A percentile compares a stretch with the other conserved stretches of the same genome.
Conservation (phyloP, 2,797 vertebrate species). For the Cacajao melanocephalus region DNA sequence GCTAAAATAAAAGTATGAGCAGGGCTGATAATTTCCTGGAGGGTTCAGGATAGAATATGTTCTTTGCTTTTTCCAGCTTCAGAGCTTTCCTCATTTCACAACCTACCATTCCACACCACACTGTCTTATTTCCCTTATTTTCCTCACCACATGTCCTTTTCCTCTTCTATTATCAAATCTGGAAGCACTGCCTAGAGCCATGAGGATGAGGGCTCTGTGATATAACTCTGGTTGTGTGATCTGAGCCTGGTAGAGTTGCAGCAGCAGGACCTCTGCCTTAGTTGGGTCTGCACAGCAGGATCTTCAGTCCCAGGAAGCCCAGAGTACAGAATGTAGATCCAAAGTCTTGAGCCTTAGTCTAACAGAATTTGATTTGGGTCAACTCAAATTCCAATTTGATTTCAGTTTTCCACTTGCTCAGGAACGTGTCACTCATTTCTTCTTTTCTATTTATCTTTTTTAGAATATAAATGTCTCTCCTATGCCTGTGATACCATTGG, state of each 20-base stretch:
- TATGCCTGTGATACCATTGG: not conserved
- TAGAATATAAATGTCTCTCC: not conserved
- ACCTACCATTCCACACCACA: not conserved
- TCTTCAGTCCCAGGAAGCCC: not conserved
- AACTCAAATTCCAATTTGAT: no score
- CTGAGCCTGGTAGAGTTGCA: no score
- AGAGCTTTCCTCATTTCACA: not conserved
- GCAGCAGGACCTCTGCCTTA: not conserved
- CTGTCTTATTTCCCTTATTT: not conserved
- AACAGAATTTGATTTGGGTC: not conserved
- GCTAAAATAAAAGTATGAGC: not conserved
- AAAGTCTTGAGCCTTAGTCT: not conserved
- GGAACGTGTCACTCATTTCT: not conserved
- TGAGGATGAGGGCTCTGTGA: rapidly evolving
- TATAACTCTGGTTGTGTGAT: not conserved
- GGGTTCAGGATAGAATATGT: not conserved
- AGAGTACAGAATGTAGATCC: rapidly evolving
- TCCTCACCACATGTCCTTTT: not conserved
- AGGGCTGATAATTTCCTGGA: no score
- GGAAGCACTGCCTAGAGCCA: not conserved
- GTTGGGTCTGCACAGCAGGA: not conserved
- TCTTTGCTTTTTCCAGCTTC: not conserved
- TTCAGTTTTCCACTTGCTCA: no score
- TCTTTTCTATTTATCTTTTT: not conserved
- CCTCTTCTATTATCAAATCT: not conserved